Evolutionary conservation across 2,113 vertebrate species (phyloP).

Genomic region (Takifugu flavidus): DNA sequence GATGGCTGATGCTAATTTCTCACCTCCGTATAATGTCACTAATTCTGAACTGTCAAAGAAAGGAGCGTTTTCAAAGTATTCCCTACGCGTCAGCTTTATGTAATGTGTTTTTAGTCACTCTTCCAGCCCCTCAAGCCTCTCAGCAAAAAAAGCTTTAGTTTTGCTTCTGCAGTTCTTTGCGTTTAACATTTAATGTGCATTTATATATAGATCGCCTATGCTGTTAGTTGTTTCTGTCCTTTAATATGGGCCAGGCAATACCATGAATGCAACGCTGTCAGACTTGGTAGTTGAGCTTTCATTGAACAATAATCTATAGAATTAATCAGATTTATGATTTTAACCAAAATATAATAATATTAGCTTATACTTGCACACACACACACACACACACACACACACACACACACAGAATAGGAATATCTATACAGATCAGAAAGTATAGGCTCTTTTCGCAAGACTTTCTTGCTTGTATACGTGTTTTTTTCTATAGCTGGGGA

Average conservation of each 20-base stretch:
- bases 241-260: constrained; percentile 3
- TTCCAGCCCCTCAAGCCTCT: constrained; percentile 1
- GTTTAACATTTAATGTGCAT: constrained; percentile 36
- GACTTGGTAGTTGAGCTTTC: too few relatives aligned
- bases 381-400: too few relatives aligned
- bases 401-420: too few relatives aligned
- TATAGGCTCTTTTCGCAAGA: background rate
- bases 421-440: background rate
- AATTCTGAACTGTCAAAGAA: constrained; percentile 10
- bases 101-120: background rate
- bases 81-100: background rate
- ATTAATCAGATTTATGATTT: background rate
- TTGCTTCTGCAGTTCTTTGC: constrained; percentile 15
- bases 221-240: background rate
- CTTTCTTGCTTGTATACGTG: too few relatives aligned
- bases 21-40: constrained; percentile 1
- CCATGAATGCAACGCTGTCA: background rate
- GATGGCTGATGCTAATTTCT: constrained; percentile 8
- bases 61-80: constrained; percentile 12
- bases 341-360: background rate
- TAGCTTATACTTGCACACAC: background rate
- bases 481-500: too few relatives aligned
- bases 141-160: constrained; percentile 3
- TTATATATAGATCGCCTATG: constrained; percentile 35
- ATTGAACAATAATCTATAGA: background rate